Percentiles rank a stretch among this genome's conserved stretches.
Evolutionary conservation across 2,888 invertebrate genomes (phyloP).

Genomic region (Himalopsyche kuldschensis): DNA sequence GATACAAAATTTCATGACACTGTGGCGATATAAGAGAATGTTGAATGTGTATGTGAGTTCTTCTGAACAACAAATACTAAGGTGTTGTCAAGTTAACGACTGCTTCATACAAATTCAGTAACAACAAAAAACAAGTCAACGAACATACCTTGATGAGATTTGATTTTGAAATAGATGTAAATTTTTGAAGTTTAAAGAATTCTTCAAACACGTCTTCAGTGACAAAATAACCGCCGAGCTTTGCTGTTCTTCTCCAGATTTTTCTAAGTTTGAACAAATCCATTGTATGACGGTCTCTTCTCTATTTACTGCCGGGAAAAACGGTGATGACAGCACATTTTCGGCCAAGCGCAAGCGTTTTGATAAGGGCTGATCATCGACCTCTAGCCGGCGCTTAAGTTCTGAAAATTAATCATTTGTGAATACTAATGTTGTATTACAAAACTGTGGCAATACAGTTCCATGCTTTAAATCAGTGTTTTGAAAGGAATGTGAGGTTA

Average conservation of each 20-base stretch:
- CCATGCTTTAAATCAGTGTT: neutral
- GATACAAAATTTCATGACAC: too few relatives aligned
- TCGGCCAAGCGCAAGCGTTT: conserved; percentile 60
- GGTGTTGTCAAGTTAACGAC: too few relatives aligned
- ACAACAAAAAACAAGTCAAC: too few relatives aligned
- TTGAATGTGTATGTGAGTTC: too few relatives aligned
- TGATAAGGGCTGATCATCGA: conserved; percentile 50
- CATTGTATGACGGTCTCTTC: conserved; percentile 58
- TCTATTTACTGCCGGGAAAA: conserved; percentile 55
- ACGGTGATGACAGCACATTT: conserved; percentile 55
- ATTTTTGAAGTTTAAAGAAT: conserved; percentile 44
- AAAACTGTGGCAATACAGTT: neutral
- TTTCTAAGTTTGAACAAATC: conserved; percentile 48
- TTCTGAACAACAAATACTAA: too few relatives aligned
- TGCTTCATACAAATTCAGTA: too few relatives aligned
- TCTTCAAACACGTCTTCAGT: conserved; percentile 47
- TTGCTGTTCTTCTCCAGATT: neutral
- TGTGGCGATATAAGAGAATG: too few relatives aligned
- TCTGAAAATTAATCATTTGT: conserved; percentile 46
- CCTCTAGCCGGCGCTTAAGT: conserved; percentile 53
- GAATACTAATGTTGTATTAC: neutral
- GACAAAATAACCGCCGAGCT: conserved; percentile 42
- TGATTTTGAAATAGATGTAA: conserved; percentile 50
- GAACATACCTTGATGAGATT: conserved; percentile 50
- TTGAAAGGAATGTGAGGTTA: conserved; percentile 8